A percentile compares a stretch with the other conserved stretches of the same genome.
These are phyloP conservation scores for Euzophera pinguis DNA, from an alignment of 2,888 invertebrate genomes.

Conservation along the genomic window DNA sequence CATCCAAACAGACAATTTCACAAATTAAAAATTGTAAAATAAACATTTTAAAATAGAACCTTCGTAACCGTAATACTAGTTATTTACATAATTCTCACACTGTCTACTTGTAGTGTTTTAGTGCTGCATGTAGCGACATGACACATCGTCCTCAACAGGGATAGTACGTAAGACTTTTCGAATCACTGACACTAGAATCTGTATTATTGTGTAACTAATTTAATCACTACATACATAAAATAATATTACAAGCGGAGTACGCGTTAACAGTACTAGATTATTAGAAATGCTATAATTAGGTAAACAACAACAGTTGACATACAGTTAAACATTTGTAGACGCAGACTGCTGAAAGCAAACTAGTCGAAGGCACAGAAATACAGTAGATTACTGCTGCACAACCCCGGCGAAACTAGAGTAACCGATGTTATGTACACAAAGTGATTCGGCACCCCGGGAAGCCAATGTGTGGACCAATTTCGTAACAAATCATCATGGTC, in stretches of 20 bases:
- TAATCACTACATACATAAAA: slow-evolving; percentile 10
- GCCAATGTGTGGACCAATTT: too few species aligned
- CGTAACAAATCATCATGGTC: too few species aligned
- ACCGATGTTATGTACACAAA: not conserved
- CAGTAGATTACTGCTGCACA: slow-evolving; percentile 56
- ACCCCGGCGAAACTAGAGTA: slow-evolving; percentile 39
- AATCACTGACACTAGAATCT: not conserved
- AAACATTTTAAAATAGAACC: slow-evolving; percentile 49
- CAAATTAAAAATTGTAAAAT: slow-evolving; percentile 34
- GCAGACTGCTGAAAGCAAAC: slow-evolving; percentile 57
- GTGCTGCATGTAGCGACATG: slow-evolving; percentile 56
- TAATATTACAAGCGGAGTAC: slow-evolving; percentile 6
- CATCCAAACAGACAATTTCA: slow-evolving; percentile 52
- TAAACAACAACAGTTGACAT: slow-evolving; percentile 32
- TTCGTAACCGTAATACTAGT: slow-evolving; percentile 46
- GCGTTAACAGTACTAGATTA: slow-evolving; percentile 21
- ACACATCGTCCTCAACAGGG: slow-evolving; percentile 53
- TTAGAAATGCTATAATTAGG: slow-evolving; percentile 27
- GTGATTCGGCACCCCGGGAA: not conserved
- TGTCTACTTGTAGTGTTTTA: slow-evolving; percentile 65
- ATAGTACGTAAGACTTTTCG: slow-evolving; percentile 38
- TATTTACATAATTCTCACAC: slow-evolving; percentile 57
- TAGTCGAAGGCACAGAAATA: slow-evolving; percentile 67
- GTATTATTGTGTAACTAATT: slow-evolving; percentile 10
- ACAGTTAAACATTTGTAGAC: slow-evolving; percentile 42